These are phyloP conservation scores for Oncorhynchus masou DNA, from an alignment of 2,113 vertebrate genomes.

Conservation along the genomic window DNA sequence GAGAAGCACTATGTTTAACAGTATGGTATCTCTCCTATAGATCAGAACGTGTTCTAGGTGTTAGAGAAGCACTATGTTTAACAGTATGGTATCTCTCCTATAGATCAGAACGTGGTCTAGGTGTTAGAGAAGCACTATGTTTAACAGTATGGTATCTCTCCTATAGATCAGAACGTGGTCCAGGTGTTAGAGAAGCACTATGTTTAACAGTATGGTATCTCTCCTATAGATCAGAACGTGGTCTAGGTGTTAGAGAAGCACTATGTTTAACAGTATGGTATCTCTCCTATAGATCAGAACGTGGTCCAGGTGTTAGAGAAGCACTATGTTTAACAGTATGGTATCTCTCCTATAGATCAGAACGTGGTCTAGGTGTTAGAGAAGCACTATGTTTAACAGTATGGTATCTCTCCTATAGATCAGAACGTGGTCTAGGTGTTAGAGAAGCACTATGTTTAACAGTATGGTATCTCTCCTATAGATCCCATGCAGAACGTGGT, in stretches of 20 bases:
- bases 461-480: conserved; percentile 39
- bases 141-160: too few relatives aligned
- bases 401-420: conserved; percentile 72
- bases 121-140: too few relatives aligned
- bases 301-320: conserved; percentile 96
- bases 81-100: too few relatives aligned
- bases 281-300: conserved; percentile 77
- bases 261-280: conserved; percentile 57
- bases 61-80: too few relatives aligned
- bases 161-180: too few relatives aligned
- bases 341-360: conserved; percentile 76
- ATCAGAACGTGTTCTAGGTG: too few relatives aligned
- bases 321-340: conserved; percentile 72
- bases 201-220: too few relatives aligned
- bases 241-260: conserved; percentile 96
- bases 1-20: too few relatives aligned
- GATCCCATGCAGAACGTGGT: conserved; percentile 96
- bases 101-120: too few relatives aligned
- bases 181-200: conserved; percentile 88
- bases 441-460: conserved; percentile 85
- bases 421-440: conserved; percentile 94
- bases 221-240: conserved; percentile 86
- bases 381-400: too few relatives aligned
- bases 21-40: too few relatives aligned
- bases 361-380: conserved; percentile 65